These are phyloP conservation scores for Agapetus fuscipes DNA, from an alignment of 2,888 invertebrate genomes.

Conservation along the genomic window DNA sequence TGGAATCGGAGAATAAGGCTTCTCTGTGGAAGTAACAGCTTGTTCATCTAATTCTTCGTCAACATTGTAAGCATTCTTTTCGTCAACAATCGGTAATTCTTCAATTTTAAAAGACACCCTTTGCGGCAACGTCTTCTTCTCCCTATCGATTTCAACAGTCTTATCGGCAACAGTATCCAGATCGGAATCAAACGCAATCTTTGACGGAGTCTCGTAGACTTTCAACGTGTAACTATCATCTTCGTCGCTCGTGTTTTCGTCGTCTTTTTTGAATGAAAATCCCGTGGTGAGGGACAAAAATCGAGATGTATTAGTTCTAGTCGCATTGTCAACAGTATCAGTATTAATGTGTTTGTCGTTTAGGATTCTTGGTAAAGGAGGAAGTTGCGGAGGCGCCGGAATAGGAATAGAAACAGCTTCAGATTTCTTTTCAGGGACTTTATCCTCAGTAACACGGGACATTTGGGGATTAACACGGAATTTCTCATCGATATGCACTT, in stretches of 20 bases:
- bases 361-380: slow-evolving; percentile 6
- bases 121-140: neutral
- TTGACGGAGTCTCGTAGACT: slow-evolving; percentile 16
- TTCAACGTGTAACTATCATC: slow-evolving; percentile 14
- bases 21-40: slow-evolving; percentile 8
- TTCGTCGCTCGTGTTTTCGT: slow-evolving; percentile 7
- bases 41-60: slow-evolving; percentile 1
- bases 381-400: slow-evolving; percentile 5
- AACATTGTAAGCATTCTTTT: slow-evolving; percentile 4
- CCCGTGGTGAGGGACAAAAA: slow-evolving; percentile 38
- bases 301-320: slow-evolving; percentile 16
- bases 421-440: too few species aligned
- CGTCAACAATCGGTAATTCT: slow-evolving; percentile 11
- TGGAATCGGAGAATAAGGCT: slow-evolving; percentile 11
- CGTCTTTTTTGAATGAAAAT: slow-evolving; percentile 33
- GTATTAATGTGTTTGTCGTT: slow-evolving; percentile 1
- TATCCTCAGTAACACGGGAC: too few species aligned
- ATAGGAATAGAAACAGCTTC: too few species aligned
- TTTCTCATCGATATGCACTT: too few species aligned
- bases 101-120: slow-evolving; percentile 17
- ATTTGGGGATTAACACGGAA: too few species aligned
- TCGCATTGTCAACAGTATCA: neutral
- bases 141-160: neutral
- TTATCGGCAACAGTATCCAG: neutral
- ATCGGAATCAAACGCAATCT: slow-evolving; percentile 2